Evolutionary conservation across 2,888 invertebrate genomes (phyloP).

Genomic region (Philaethria dido): DNA sequence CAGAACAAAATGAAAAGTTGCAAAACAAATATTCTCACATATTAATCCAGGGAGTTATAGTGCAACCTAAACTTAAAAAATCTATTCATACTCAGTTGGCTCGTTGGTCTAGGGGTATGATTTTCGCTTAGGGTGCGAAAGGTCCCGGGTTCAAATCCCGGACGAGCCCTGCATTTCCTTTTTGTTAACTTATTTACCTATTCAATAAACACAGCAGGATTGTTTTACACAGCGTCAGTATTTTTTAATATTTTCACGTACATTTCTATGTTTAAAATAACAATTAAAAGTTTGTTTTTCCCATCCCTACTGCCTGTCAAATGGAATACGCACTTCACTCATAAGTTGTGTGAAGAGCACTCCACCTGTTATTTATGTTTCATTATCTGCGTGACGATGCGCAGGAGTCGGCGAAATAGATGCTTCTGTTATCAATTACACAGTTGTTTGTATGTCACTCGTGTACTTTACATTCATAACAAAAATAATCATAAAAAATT

Average conservation of each 20-base stretch:
- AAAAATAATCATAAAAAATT: neutral
- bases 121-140: constrained; percentile 84
- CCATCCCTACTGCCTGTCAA: constrained; percentile 51
- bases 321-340: constrained; percentile 59
- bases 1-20: no score
- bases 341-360: constrained; percentile 62
- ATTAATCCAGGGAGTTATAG: no score
- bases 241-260: neutral
- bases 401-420: constrained; percentile 71
- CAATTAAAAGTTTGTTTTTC: neutral
- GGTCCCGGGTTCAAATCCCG: constrained; percentile 84
- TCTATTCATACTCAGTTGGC: constrained; percentile 48
- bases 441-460: constrained; percentile 24
- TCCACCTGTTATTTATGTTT: constrained; percentile 72
- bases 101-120: constrained; percentile 82
- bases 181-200: no score
- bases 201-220: no score
- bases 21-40: no score
- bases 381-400: constrained; percentile 68
- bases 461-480: neutral
- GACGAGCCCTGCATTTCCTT: constrained; percentile 64
- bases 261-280: neutral
- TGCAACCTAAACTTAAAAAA: neutral
- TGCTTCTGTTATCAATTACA: constrained; percentile 55
- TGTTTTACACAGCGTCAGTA: no score